phyloP scores from a whole-genome alignment of 2,797 vertebrate species.

The Cyclopterus lumpus region DNA sequence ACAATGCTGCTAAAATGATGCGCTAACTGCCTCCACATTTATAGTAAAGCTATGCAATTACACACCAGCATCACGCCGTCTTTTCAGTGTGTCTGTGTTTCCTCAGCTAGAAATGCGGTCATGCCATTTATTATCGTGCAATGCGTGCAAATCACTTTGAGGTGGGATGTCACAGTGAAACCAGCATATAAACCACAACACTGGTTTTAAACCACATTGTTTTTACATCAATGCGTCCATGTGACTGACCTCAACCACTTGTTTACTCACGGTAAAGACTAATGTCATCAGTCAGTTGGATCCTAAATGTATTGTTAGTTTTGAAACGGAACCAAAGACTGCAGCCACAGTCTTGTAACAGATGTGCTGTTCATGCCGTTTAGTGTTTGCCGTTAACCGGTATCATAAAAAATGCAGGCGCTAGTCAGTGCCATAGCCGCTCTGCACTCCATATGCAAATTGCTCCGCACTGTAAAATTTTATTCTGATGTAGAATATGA shows the following conservation, averaged over 20 bases:
- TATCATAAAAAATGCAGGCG: slow-evolving; percentile 47
- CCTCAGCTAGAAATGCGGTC: slow-evolving; percentile 3
- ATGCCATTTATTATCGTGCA: slow-evolving; percentile 20
- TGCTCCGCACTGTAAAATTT: slow-evolving; percentile 38
- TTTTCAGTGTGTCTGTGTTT: not conserved
- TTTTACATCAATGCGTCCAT: slow-evolving; percentile 5
- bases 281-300: not conserved
- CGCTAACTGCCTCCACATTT: slow-evolving; percentile 18
- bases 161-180: slow-evolving; percentile 14
- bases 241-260: slow-evolving; percentile 32
- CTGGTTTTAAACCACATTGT: slow-evolving; percentile 1
- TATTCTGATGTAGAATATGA: slow-evolving; percentile 37
- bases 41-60: slow-evolving; percentile 33
- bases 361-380: slow-evolving; percentile 39
- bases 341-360: slow-evolving; percentile 23
- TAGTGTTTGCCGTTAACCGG: slow-evolving; percentile 32
- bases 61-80: slow-evolving; percentile 16
- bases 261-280: slow-evolving; percentile 3
- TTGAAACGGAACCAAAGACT: slow-evolving; percentile 59
- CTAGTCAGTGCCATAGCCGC: slow-evolving; percentile 32
- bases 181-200: not conserved
- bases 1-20: slow-evolving; percentile 33
- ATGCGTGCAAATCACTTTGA: slow-evolving; percentile 31
- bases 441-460: slow-evolving; percentile 48
- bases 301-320: slow-evolving; percentile 17